These are phyloP conservation scores for Linnaemya tessellans DNA, from an alignment of 2,888 invertebrate genomes.

Conservation along the genomic window DNA sequence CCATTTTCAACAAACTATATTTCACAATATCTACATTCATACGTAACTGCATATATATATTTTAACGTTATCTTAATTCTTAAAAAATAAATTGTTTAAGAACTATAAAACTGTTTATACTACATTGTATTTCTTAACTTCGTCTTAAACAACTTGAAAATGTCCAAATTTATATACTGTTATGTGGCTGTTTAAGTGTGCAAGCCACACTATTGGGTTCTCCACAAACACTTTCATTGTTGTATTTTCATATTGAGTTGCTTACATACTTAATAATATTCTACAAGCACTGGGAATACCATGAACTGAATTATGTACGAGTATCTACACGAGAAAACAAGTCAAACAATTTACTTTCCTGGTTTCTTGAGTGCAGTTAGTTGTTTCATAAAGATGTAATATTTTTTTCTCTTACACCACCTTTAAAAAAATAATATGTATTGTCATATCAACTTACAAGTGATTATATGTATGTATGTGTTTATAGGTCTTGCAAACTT, in stretches of 20 bases:
- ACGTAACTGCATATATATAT: too few species aligned
- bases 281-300: constrained; percentile 1
- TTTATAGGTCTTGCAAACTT: constrained; percentile 28
- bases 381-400: constrained; percentile 32
- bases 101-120: not conserved
- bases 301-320: not conserved
- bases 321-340: constrained; percentile 5
- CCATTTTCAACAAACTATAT: too few species aligned
- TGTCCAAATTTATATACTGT: constrained; percentile 7
- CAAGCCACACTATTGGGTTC: constrained; percentile 35
- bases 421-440: constrained; percentile 27
- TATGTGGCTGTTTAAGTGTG: constrained; percentile 41
- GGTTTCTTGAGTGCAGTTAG: not conserved
- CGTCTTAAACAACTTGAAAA: not conserved
- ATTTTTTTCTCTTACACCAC: constrained; percentile 5
- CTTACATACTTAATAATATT: constrained; percentile 3
- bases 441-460: constrained; percentile 18
- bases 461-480: constrained; percentile 11
- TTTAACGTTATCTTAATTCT: not conserved
- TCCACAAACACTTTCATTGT: constrained; percentile 52
- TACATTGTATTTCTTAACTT: not conserved
- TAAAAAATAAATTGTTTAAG: not conserved
- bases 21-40: too few species aligned
- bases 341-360: not conserved
- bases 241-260: constrained; percentile 38